These are phyloP conservation scores for Pocillopora grandis DNA, from an alignment of 92 coral and sea anemone genomes.

Conservation along the genomic window DNA sequence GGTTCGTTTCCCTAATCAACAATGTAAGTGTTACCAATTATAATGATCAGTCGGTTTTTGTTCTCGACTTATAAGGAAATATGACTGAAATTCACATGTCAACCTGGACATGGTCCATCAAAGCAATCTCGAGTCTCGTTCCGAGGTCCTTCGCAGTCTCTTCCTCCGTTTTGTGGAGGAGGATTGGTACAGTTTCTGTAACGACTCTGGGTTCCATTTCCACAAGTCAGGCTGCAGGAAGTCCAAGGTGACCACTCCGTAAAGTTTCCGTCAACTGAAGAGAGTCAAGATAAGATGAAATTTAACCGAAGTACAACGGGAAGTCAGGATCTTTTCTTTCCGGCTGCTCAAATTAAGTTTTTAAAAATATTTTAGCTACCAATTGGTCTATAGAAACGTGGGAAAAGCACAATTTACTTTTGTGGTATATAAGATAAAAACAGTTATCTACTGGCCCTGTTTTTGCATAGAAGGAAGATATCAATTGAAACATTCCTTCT, in stretches of 20 bases:
- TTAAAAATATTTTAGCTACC: too few species aligned
- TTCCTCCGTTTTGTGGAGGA: slow-evolving; percentile 29
- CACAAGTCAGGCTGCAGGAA: slow-evolving; percentile 30
- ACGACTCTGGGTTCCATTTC: slow-evolving; percentile 24
- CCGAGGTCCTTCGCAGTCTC: slow-evolving; percentile 23
- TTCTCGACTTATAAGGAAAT: too few species aligned
- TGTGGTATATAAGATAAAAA: too few species aligned
- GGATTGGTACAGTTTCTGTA: slow-evolving; percentile 35
- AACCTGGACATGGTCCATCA: slow-evolving; percentile 37
- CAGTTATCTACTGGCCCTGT: too few species aligned
- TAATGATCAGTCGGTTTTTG: neutral
- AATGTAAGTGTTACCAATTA: too few species aligned
- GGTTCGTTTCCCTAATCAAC: too few species aligned
- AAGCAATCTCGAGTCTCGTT: slow-evolving; percentile 17
- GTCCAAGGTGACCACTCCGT: slow-evolving; percentile 35
- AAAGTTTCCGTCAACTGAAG: slow-evolving; percentile 28
- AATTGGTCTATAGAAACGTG: too few species aligned
- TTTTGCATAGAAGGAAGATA: neutral
- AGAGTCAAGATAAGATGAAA: neutral
- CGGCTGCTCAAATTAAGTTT: too few species aligned
- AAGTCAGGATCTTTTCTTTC: too few species aligned
- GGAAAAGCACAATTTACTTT: too few species aligned
- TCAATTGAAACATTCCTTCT: neutral
- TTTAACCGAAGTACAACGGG: neutral
- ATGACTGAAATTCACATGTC: neutral